These are phyloP conservation scores for Engraulis encrasicolus DNA, from an alignment of 2,113 vertebrate species.

Conservation along the genomic window DNA sequence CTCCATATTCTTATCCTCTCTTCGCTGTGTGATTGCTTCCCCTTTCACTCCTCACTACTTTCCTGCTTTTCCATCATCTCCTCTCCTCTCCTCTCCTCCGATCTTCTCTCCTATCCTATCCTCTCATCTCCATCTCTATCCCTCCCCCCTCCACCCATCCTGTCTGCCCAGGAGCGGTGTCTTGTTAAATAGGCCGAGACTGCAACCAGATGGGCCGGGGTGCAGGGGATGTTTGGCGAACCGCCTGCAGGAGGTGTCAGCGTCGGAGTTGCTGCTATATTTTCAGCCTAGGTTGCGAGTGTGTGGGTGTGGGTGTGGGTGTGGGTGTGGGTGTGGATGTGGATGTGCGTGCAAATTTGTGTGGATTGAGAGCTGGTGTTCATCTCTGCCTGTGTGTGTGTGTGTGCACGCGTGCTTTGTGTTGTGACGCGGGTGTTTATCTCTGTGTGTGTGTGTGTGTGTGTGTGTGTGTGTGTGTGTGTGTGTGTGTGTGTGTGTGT, in stretches of 20 bases:
- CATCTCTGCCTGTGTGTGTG: neutral
- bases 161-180: constrained; percentile 30
- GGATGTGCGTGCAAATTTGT: neutral
- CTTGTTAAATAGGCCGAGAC: constrained; percentile 40
- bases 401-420: neutral
- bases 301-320: too few species aligned
- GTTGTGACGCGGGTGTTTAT: too few species aligned
- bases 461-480: constrained; percentile 7
- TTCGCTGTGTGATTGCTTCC: too few species aligned
- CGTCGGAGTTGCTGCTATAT: constrained; percentile 63
- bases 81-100: neutral
- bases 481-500: neutral
- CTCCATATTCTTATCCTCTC: too few species aligned
- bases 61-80: neutral
- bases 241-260: constrained; percentile 41
- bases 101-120: neutral
- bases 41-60: too few species aligned
- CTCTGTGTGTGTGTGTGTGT: too few species aligned
- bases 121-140: neutral
- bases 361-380: constrained; percentile 36
- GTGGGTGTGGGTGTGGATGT: constrained; percentile 43
- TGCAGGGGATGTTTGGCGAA: constrained; percentile 21
- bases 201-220: neutral
- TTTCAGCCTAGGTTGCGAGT: constrained; percentile 48
- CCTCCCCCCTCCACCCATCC: neutral